phyloP scores from a whole-genome alignment of 2,797 vertebrate species.

The Enteromius paludinosus region DNA sequence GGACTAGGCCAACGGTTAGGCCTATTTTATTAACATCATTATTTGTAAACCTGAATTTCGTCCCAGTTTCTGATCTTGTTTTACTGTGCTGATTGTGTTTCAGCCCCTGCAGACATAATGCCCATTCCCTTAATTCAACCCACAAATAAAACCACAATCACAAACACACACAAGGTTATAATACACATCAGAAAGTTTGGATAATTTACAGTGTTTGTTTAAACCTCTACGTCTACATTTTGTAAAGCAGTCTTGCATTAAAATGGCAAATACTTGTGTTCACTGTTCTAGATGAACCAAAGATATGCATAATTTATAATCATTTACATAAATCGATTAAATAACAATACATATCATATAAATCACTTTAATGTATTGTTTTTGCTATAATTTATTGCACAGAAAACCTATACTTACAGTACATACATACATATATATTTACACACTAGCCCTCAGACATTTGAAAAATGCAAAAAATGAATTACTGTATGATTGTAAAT shows the following conservation, averaged over 20 bases:
- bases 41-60: slow-evolving; percentile 45
- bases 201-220: slow-evolving; percentile 45
- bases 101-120: slow-evolving; percentile 44
- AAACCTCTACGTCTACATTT: background rate
- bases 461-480: background rate
- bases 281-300: background rate
- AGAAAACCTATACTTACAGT: too few relatives aligned
- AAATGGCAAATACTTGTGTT: background rate
- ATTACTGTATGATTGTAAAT: background rate
- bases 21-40: slow-evolving; percentile 51
- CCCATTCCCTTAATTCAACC: slow-evolving; percentile 35
- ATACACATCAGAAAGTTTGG: slow-evolving; percentile 41
- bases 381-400: too few relatives aligned
- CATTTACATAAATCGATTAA: too few relatives aligned
- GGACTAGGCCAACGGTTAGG: slow-evolving; percentile 52
- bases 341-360: too few relatives aligned
- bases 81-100: slow-evolving; percentile 50
- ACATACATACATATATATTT: too few relatives aligned
- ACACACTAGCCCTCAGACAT: too few relatives aligned
- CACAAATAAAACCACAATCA: slow-evolving; percentile 52
- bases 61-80: slow-evolving; percentile 47
- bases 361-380: too few relatives aligned
- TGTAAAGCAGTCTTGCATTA: background rate
- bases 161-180: slow-evolving; percentile 16
- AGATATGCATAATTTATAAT: background rate